Evolutionary conservation across 2,888 invertebrate species (phyloP).

Genomic region (Eristalis pertinax): DNA sequence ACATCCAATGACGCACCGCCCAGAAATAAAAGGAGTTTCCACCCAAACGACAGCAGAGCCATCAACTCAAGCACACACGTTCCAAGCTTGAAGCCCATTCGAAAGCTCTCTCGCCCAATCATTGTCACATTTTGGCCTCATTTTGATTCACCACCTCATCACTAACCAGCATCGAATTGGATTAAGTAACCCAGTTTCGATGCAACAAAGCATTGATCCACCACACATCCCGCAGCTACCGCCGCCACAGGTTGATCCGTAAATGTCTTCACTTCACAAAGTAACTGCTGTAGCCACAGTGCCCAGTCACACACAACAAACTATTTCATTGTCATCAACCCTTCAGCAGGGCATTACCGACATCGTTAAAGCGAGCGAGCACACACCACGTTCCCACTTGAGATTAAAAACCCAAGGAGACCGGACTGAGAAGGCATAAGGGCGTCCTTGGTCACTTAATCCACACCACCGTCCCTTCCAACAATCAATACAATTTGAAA

Average conservation of each 20-base stretch:
- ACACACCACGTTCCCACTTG: conserved; percentile 16
- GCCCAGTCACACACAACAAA: conserved; percentile 21
- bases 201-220: neutral
- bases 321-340: conserved; percentile 30
- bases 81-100: neutral
- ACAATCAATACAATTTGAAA: conserved; percentile 63
- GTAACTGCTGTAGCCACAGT: neutral
- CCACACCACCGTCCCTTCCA: conserved; percentile 39
- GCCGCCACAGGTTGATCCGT: neutral
- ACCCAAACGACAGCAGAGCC: no score
- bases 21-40: no score
- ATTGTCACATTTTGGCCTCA: neutral
- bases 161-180: neutral
- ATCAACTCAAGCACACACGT: no score
- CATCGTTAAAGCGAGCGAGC: conserved; percentile 35
- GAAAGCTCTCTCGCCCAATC: neutral
- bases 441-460: conserved; percentile 30
- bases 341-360: conserved; percentile 21
- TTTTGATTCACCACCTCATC: neutral
- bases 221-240: neutral
- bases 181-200: neutral
- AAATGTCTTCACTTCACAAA: neutral
- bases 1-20: no score
- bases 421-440: neutral
- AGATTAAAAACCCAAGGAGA: conserved; percentile 38